phyloP scores from a whole-genome alignment of 2,888 invertebrate genomes.

The Trissolcus brochymenae region DNA sequence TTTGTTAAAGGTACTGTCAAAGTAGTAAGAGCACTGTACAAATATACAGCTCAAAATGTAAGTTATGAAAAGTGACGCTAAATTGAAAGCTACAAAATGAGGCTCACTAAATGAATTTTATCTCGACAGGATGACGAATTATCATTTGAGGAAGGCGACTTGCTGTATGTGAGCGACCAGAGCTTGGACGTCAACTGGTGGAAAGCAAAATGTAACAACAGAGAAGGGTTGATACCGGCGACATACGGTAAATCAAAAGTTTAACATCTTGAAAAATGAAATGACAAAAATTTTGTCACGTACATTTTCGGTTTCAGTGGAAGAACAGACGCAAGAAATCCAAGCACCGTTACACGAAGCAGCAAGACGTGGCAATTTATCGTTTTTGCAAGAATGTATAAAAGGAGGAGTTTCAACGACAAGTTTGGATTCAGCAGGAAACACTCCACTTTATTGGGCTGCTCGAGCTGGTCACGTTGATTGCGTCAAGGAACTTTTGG shows the following conservation, averaged over 20 bases:
- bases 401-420: constrained; percentile 81
- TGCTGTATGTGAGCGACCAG: constrained; percentile 79
- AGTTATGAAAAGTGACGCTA: constrained; percentile 58
- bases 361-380: constrained; percentile 81
- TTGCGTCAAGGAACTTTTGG: constrained; percentile 78
- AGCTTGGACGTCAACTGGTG: constrained; percentile 77
- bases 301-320: constrained; percentile 23
- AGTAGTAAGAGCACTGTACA: constrained; percentile 79
- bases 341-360: constrained; percentile 82
- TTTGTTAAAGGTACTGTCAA: constrained; percentile 77
- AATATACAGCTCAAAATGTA: constrained; percentile 79
- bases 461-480: constrained; percentile 80
- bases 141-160: constrained; percentile 81
- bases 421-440: constrained; percentile 81
- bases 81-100: neutral
- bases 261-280: neutral
- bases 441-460: constrained; percentile 83
- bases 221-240: constrained; percentile 79
- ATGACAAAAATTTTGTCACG: neutral
- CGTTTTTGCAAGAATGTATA: constrained; percentile 80
- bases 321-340: constrained; percentile 77
- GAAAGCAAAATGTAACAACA: constrained; percentile 79
- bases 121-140: constrained; percentile 78
- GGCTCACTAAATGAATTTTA: constrained; percentile 4
- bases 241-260: constrained; percentile 78